Conservation (phyloP, 1,140 invertebrate species). For the Drosophila micromelanica region DNA sequence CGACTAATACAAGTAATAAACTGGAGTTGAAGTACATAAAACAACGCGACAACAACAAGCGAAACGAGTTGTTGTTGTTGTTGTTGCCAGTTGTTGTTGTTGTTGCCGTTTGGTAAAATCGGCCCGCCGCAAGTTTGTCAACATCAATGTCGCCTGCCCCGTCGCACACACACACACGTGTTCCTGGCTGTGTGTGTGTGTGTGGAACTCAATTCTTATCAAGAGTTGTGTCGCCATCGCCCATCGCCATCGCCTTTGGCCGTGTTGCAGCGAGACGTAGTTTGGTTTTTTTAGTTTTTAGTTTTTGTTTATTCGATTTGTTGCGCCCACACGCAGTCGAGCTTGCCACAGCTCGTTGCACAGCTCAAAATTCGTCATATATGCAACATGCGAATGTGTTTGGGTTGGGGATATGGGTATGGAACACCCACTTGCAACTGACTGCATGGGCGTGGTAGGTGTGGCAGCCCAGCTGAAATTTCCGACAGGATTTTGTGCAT, state of each 20-base stretch:
- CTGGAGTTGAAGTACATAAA: conserved; percentile 76
- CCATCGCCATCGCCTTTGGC: conserved; percentile 51
- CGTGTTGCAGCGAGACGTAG: conserved; percentile 18
- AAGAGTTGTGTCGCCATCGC: conserved; percentile 74
- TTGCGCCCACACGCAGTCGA: conserved; percentile 54
- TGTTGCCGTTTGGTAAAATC: conserved; percentile 44
- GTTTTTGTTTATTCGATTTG: conserved; percentile 29
- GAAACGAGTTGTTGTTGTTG: conserved; percentile 57
- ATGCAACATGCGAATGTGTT: conserved; percentile 34
- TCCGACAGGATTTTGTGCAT: conserved; percentile 59
- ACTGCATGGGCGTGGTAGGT: conserved; percentile 49
- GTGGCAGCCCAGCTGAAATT: conserved; percentile 51
- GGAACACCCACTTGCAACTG: conserved; percentile 48
- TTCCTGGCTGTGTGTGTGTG: conserved; percentile 34
- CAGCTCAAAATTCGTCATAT: conserved; percentile 73
- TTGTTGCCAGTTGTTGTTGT: conserved; percentile 54
- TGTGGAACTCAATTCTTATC: conserved; percentile 70
- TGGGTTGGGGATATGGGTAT: not conserved
- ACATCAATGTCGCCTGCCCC: conserved; percentile 56
- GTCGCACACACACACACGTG: not conserved
- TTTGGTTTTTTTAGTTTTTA: not conserved
- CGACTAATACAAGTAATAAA: conserved; percentile 77
- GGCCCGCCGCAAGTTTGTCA: conserved; percentile 65
- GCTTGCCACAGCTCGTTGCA: conserved; percentile 15
- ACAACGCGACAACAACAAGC: conserved; percentile 36